Percentiles rank a stretch among this genome's conserved stretches.
phyloP scores from a whole-genome alignment of 2,888 invertebrate species.

The Scelioninae gen. 1 region DNA sequence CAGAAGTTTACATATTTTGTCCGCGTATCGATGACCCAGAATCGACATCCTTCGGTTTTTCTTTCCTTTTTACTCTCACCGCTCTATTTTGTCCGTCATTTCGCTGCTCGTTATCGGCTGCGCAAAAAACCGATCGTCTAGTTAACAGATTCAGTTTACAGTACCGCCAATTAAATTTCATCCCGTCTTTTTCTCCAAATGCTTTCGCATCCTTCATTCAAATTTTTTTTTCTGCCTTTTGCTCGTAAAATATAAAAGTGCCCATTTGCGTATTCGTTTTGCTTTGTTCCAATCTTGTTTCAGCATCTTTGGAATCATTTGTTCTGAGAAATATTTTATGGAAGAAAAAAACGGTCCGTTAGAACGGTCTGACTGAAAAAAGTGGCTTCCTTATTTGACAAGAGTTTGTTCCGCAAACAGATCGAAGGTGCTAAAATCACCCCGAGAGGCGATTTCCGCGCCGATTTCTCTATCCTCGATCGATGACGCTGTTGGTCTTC shows the following conservation, averaged over 20 bases:
- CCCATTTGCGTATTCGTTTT: conserved; percentile 25
- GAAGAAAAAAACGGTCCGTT: too few species aligned
- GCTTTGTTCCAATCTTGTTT: conserved; percentile 16
- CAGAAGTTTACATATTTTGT: conserved; percentile 36
- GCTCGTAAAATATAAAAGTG: conserved; percentile 37
- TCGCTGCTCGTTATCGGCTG: conserved; percentile 66
- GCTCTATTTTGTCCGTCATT: conserved; percentile 65
- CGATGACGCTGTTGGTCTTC: conserved; percentile 55
- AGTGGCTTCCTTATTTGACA: too few species aligned
- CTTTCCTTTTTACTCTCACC: conserved; percentile 71
- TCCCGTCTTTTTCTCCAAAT: conserved; percentile 39
- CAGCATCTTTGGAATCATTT: background rate
- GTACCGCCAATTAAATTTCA: conserved; percentile 52
- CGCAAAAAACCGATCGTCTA: conserved; percentile 59
- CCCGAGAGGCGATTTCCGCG: conserved; percentile 25
- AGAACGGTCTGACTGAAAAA: too few species aligned
- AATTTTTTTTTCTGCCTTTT: conserved; percentile 22
- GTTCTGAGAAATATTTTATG: too few species aligned
- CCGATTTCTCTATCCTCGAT: conserved; percentile 70
- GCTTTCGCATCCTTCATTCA: conserved; percentile 37
- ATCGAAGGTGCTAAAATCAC: conserved; percentile 23
- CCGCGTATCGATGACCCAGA: conserved; percentile 70
- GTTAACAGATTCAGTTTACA: conserved; percentile 62
- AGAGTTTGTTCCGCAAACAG: too few species aligned
- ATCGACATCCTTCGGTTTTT: conserved; percentile 70